phyloP scores from a whole-genome alignment of 2,888 invertebrate species.

The Dolichomitus sp. region DNA sequence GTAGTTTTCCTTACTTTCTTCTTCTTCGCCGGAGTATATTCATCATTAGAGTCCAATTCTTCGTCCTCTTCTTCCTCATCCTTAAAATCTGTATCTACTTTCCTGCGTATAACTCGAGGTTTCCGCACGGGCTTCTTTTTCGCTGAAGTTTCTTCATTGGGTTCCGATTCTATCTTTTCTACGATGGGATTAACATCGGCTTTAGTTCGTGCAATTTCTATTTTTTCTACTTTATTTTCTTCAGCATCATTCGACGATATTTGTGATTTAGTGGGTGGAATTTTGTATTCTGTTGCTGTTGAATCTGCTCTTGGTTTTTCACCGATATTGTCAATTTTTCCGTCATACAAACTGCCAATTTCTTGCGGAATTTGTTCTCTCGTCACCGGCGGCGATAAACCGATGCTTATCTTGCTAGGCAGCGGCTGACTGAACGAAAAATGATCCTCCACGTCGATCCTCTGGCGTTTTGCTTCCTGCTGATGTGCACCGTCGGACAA shows the following conservation, averaged over 20 bases:
- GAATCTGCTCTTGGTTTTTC: background rate
- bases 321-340: background rate
- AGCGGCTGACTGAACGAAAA: conserved; percentile 43
- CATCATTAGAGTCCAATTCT: background rate
- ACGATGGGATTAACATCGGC: no score
- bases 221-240: background rate
- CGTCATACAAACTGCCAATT: background rate
- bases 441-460: conserved; percentile 43
- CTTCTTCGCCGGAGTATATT: conserved; percentile 23
- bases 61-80: conserved; percentile 7
- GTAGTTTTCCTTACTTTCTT: conserved; percentile 33
- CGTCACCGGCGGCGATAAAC: background rate
- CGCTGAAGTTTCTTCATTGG: background rate
- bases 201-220: background rate
- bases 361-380: background rate
- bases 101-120: background rate
- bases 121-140: conserved; percentile 16
- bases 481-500: conserved; percentile 65
- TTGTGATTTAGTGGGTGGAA: background rate
- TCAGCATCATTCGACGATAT: background rate
- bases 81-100: background rate
- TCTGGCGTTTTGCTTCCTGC: conserved; percentile 42
- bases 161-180: conserved; percentile 7
- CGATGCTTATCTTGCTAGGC: conserved; percentile 2
- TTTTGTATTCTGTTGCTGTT: background rate